These are phyloP conservation scores for Hofmannophila pseudospretella DNA, from an alignment of 2,888 invertebrate genomes.

Conservation along the genomic window DNA sequence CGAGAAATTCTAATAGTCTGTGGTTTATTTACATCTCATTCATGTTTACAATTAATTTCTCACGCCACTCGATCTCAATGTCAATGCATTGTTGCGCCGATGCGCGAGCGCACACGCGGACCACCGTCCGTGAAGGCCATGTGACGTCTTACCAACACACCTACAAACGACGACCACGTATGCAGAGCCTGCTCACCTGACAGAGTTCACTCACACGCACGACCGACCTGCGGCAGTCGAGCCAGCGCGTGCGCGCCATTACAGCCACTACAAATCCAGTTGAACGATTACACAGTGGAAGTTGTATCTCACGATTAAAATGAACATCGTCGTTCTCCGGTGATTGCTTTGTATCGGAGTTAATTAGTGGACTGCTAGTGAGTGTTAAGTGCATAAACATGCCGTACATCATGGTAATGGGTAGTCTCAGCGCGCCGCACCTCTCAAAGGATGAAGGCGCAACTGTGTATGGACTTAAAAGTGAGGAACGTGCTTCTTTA, in stretches of 20 bases:
- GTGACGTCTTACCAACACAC: slow-evolving; percentile 36
- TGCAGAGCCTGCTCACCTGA: slow-evolving; percentile 40
- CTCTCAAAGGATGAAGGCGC: slow-evolving; percentile 69
- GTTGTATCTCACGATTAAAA: slow-evolving; percentile 27
- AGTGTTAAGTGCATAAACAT: slow-evolving; percentile 33
- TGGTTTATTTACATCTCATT: neutral
- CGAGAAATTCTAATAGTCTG: neutral
- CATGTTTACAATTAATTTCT: slow-evolving; percentile 2
- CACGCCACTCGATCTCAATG: slow-evolving; percentile 5
- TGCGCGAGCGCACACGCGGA: slow-evolving; percentile 37
- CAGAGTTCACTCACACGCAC: slow-evolving; percentile 29
- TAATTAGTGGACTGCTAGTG: neutral
- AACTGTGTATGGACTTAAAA: slow-evolving; percentile 67
- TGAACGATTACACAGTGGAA: slow-evolving; percentile 6
- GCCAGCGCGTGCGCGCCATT: slow-evolving; percentile 33
- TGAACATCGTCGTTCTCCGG: slow-evolving; percentile 35
- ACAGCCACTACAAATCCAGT: slow-evolving; percentile 12
- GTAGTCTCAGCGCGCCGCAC: slow-evolving; percentile 61
- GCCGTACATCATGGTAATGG: slow-evolving; percentile 75
- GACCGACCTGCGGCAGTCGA: slow-evolving; percentile 36
- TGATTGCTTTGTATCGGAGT: slow-evolving; percentile 33
- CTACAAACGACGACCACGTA: slow-evolving; percentile 30
- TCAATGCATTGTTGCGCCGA: slow-evolving; percentile 11
- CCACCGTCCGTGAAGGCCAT: slow-evolving; percentile 66
- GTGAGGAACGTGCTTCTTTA: slow-evolving; percentile 51